These are phyloP conservation scores for Pocillopora damicornis DNA, from an alignment of 64 coral and sea anemone species.

Conservation along the genomic window DNA sequence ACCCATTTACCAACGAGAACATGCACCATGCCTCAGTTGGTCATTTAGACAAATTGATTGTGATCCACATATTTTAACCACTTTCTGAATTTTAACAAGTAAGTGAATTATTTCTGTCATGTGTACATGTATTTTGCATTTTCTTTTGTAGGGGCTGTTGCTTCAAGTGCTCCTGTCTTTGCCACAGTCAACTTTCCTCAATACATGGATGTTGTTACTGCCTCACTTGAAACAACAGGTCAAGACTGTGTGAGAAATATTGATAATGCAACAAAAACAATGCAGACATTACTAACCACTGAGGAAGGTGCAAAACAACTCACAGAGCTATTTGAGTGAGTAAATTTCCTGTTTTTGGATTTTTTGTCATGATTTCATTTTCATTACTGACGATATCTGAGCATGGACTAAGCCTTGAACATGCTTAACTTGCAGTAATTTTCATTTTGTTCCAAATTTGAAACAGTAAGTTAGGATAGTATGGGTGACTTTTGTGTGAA, in stretches of 20 bases:
- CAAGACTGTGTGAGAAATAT: constrained; percentile 72
- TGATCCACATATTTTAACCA: no score
- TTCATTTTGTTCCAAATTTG: no score
- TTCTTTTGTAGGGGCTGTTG: constrained; percentile 75
- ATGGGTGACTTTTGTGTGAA: no score
- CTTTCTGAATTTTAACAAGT: neutral
- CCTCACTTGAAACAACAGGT: constrained; percentile 81
- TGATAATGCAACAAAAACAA: constrained; percentile 64
- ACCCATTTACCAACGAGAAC: no score
- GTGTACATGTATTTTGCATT: neutral
- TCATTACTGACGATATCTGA: no score
- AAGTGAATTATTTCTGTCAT: neutral
- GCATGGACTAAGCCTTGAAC: no score
- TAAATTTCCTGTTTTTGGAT: neutral
- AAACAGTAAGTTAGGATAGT: no score
- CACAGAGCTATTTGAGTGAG: constrained; percentile 72
- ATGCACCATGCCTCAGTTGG: no score
- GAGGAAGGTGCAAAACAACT: constrained; percentile 66
- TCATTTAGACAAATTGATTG: no score
- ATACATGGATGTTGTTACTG: constrained; percentile 92
- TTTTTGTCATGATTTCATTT: no score
- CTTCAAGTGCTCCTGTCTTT: constrained; percentile 92
- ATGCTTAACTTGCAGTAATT: no score
- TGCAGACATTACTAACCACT: constrained; percentile 61
- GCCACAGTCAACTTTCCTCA: constrained; percentile 78